Percentiles rank a stretch among this genome's conserved stretches.
phyloP scores from a whole-genome alignment of 2,113 vertebrate species.

The Deroptyus accipitrinus region DNA sequence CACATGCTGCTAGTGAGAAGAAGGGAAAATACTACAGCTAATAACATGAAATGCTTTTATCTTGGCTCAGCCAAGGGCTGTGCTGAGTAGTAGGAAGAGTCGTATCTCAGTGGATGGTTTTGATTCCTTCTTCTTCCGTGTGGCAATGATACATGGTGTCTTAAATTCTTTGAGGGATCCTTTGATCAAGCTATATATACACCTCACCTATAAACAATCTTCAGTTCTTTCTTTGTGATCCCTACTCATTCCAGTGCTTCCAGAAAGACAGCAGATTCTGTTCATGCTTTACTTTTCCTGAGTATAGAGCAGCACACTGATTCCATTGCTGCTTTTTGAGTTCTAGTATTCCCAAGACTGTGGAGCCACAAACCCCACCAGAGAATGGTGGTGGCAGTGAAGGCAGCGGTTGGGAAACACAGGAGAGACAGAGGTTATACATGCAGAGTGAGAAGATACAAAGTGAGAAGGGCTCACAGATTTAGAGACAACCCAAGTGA shows the following conservation, averaged over 20 bases:
- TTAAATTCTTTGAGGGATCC: neutral
- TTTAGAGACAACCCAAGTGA: neutral
- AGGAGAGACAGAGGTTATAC: neutral
- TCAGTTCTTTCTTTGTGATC: neutral
- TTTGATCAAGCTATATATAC: neutral
- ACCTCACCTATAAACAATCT: neutral
- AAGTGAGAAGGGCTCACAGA: neutral
- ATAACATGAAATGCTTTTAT: neutral
- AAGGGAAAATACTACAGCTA: neutral
- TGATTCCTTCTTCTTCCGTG: neutral
- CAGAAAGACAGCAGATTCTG: neutral
- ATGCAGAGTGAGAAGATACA: neutral
- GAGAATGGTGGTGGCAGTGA: neutral
- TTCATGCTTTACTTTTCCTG: neutral
- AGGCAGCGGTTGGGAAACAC: neutral
- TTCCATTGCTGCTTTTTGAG: neutral
- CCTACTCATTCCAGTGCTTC: neutral
- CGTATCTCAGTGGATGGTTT: neutral
- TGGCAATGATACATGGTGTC: neutral
- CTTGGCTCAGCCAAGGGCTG: neutral
- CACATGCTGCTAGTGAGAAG: neutral
- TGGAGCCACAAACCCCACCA: neutral
- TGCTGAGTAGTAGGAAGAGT: neutral
- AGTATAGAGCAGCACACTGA: neutral
- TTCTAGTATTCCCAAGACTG: neutral